Conservation (phyloP, 2,888 invertebrate species). For the Meloe dianella region DNA sequence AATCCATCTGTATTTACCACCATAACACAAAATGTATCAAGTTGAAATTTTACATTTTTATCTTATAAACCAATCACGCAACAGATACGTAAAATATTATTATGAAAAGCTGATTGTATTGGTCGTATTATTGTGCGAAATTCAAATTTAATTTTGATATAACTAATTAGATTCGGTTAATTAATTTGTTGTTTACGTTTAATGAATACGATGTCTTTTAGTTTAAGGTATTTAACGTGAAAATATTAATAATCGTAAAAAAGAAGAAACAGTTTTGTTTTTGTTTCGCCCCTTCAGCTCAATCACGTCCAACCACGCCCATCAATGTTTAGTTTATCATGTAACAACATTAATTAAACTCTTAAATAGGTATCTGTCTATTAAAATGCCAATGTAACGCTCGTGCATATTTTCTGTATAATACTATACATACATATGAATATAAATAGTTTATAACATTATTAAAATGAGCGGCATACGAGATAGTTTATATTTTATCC, state of each 20-base stretch:
- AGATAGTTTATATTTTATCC: too few relatives aligned
- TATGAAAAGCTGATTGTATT: too few relatives aligned
- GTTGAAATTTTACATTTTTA: too few relatives aligned
- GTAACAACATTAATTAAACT: constrained; percentile 55
- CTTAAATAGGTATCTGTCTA: constrained; percentile 54
- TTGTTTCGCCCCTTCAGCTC: constrained; percentile 41
- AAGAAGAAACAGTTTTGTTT: not conserved
- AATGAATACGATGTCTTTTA: constrained; percentile 6
- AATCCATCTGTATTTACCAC: too few relatives aligned
- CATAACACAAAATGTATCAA: too few relatives aligned
- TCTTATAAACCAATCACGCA: too few relatives aligned
- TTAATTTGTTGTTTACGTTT: not conserved
- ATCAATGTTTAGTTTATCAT: constrained; percentile 51
- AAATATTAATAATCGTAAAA: not conserved
- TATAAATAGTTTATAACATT: constrained; percentile 28
- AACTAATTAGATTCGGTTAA: too few relatives aligned
- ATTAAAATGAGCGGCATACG: constrained; percentile 33
- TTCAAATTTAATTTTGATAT: too few relatives aligned
- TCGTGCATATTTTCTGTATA: constrained; percentile 35
- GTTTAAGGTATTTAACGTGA: not conserved
- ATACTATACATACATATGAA: not conserved
- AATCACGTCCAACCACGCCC: constrained; percentile 50
- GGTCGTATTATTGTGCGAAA: too few relatives aligned
- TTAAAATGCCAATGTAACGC: constrained; percentile 50
- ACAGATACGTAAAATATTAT: too few relatives aligned